phyloP scores from a whole-genome alignment of 2,113 vertebrate genomes.

The Heptranchias perlo region DNA sequence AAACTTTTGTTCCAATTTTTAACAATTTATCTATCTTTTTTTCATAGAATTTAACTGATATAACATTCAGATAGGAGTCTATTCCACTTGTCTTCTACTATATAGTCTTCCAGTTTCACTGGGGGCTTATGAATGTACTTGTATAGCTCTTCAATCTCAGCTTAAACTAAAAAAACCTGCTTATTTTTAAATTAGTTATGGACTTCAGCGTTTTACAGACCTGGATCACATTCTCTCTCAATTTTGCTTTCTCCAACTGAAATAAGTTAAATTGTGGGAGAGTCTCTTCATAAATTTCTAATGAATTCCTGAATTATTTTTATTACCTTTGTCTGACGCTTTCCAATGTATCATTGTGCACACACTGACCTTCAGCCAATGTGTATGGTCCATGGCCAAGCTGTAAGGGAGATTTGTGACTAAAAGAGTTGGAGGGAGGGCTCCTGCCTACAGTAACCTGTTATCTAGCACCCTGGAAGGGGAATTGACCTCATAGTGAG shows the following conservation, averaged over 20 bases:
- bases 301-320: neutral
- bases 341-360: neutral
- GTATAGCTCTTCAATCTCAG: neutral
- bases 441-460: too few relatives aligned
- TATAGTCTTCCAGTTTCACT: neutral
- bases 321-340: neutral
- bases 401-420: neutral
- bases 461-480: too few relatives aligned
- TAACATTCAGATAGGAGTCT: neutral
- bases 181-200: neutral
- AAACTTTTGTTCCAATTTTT: neutral
- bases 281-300: neutral
- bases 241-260: neutral
- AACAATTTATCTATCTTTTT: neutral
- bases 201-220: too few relatives aligned
- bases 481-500: too few relatives aligned
- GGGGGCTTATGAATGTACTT: neutral
- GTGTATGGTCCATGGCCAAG: neutral
- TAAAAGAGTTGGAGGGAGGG: neutral
- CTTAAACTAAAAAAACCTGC: neutral
- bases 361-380: neutral
- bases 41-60: neutral
- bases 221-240: neutral
- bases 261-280: neutral
- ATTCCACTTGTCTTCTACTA: neutral